Conservation (phyloP, 1,140 invertebrate genomes). For the Samia ricini region DNA sequence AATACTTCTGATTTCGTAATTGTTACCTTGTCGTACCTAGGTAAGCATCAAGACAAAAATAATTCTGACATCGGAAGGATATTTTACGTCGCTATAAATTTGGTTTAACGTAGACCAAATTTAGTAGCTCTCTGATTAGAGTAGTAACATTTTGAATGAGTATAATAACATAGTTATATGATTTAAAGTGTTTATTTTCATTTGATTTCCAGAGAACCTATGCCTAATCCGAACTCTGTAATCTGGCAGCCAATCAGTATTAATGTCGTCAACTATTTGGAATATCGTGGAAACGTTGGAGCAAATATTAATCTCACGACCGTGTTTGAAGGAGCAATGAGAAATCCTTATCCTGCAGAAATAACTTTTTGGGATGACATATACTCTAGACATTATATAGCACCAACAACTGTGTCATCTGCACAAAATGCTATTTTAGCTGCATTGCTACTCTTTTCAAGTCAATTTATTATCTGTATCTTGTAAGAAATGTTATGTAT, state of each 20-base stretch:
- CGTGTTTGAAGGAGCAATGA: conserved; percentile 1
- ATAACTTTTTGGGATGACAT: conserved; percentile 19
- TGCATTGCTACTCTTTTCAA: not conserved
- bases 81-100: too few species aligned
- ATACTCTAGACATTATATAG: conserved; percentile 9
- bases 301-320: not conserved
- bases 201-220: not conserved
- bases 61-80: too few species aligned
- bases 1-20: too few species aligned
- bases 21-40: too few species aligned
- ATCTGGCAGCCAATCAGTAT: not conserved
- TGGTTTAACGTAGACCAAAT: too few species aligned
- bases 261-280: conserved; percentile 8
- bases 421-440: conserved; percentile 1
- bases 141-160: too few species aligned
- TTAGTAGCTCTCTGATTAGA: too few species aligned
- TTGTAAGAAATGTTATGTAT: too few species aligned
- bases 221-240: not conserved
- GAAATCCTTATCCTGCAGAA: conserved; percentile 9
- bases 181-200: not conserved
- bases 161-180: not conserved
- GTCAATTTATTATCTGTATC: not conserved
- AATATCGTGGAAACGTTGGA: conserved; percentile 9
- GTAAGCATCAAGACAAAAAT: too few species aligned
- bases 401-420: conserved; percentile 9